Conservation (phyloP, 2,888 invertebrate species). For the Tenthredo livida region DNA sequence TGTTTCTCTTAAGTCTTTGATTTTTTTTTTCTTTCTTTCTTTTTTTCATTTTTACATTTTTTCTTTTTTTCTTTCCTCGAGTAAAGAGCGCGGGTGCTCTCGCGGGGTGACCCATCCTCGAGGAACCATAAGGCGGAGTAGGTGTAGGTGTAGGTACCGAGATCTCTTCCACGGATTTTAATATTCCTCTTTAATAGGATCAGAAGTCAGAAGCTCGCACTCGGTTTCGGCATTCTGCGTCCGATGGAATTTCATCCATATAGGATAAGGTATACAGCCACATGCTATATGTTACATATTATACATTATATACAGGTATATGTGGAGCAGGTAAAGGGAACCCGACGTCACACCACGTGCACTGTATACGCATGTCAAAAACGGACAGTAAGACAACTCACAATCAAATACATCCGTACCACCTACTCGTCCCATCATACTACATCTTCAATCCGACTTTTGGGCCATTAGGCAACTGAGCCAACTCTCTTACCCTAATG, state of each 20-base stretch:
- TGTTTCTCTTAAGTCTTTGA: constrained; percentile 70
- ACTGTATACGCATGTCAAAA: background rate
- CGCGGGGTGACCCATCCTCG: constrained; percentile 38
- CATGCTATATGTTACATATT: too few species aligned
- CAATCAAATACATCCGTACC: background rate
- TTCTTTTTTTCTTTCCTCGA: constrained; percentile 55
- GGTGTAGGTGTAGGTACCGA: constrained; percentile 55
- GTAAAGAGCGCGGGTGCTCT: constrained; percentile 62
- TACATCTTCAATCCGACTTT: background rate
- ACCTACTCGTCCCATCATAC: background rate
- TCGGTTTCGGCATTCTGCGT: constrained; percentile 54
- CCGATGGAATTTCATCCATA: constrained; percentile 57
- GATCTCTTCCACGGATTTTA: constrained; percentile 64
- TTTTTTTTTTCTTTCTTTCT: background rate
- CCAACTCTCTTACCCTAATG: background rate
- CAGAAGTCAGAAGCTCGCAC: constrained; percentile 45
- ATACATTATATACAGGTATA: too few species aligned
- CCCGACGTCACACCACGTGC: background rate
- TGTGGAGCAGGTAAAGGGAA: too few species aligned
- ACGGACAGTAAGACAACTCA: background rate
- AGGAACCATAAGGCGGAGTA: background rate
- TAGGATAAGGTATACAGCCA: constrained; percentile 3
- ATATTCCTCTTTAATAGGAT: constrained; percentile 62
- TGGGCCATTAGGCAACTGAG: constrained; percentile 17
- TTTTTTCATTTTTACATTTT: too few species aligned